These are phyloP conservation scores for Procavia capensis DNA, from an alignment of 2,113 vertebrate species.

Conservation along the genomic window DNA sequence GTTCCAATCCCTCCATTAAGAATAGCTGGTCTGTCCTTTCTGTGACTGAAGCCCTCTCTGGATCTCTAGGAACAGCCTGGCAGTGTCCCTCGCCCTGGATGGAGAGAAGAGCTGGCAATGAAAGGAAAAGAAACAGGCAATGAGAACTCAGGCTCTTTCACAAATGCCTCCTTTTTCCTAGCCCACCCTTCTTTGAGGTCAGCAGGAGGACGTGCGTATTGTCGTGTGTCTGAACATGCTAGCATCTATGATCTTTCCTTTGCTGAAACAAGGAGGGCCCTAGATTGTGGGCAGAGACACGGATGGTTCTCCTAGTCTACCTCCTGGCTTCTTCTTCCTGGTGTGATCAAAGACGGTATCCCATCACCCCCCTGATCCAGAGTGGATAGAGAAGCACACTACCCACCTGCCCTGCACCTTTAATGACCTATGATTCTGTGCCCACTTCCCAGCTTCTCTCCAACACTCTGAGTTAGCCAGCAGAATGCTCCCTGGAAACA, in stretches of 20 bases:
- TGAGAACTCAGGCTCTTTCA: not conserved
- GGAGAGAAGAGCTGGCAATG: constrained; percentile 2
- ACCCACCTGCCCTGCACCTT: not conserved
- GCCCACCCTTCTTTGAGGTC: not conserved
- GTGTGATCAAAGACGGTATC: not conserved
- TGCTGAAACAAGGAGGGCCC: not conserved
- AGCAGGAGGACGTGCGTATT: not conserved
- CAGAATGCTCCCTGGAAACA: too few relatives aligned
- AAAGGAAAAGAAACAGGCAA: not conserved
- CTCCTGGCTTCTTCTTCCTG: not conserved
- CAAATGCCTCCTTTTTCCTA: not conserved
- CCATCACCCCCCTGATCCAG: not conserved
- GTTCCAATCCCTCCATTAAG: not conserved
- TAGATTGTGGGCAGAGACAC: not conserved
- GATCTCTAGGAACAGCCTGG: not conserved
- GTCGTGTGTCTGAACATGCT: not conserved
- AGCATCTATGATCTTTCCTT: not conserved
- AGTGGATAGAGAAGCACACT: not conserved
- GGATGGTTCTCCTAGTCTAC: not conserved
- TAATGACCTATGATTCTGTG: not conserved
- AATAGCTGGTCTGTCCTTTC: constrained; percentile 21
- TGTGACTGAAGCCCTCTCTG: constrained; percentile 35
- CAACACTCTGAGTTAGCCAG: not conserved
- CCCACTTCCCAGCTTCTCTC: not conserved
- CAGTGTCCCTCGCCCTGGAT: not conserved